phyloP scores from a whole-genome alignment of 1,140 invertebrate species.

The Cotesia chilonis region DNA sequence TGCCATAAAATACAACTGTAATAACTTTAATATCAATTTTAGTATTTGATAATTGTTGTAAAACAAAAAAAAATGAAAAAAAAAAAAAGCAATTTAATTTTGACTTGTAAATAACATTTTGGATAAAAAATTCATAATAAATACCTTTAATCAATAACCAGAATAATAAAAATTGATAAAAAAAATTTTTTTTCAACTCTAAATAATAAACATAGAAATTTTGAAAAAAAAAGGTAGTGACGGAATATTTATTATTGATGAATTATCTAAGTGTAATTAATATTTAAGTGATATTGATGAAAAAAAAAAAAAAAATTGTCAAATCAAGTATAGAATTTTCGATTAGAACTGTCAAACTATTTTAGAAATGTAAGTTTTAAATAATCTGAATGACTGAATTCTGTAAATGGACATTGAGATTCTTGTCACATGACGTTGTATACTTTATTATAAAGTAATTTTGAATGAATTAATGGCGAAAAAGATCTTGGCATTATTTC shows the following conservation, averaged over 20 bases:
- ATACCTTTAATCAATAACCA: too few species aligned
- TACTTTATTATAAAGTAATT: too few species aligned
- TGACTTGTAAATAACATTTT: too few species aligned
- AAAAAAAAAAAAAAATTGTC: constrained; percentile 8
- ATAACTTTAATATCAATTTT: too few species aligned
- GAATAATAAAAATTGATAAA: too few species aligned
- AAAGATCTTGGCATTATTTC: constrained; percentile 39
- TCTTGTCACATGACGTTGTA: not conserved
- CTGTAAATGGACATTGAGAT: constrained; percentile 19
- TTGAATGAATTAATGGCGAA: constrained; percentile 39
- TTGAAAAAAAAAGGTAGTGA: constrained; percentile 22
- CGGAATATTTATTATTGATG: constrained; percentile 52
- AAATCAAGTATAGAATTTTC: constrained; percentile 28
- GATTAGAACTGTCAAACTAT: constrained; percentile 18
- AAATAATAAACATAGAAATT: constrained; percentile 9
- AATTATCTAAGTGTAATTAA: constrained; percentile 46
- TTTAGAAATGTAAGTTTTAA: constrained; percentile 30
- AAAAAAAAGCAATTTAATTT: too few species aligned
- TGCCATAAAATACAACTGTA: too few species aligned
- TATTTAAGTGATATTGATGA: constrained; percentile 42
- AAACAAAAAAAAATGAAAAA: too few species aligned
- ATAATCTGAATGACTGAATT: constrained; percentile 35
- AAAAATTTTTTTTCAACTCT: not conserved
- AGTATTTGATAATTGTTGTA: too few species aligned
- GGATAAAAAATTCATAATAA: too few species aligned